Percentiles rank a stretch among this genome's conserved stretches.
phyloP scores from a whole-genome alignment of 2,797 vertebrate genomes.

The Okamejei kenojei region DNA sequence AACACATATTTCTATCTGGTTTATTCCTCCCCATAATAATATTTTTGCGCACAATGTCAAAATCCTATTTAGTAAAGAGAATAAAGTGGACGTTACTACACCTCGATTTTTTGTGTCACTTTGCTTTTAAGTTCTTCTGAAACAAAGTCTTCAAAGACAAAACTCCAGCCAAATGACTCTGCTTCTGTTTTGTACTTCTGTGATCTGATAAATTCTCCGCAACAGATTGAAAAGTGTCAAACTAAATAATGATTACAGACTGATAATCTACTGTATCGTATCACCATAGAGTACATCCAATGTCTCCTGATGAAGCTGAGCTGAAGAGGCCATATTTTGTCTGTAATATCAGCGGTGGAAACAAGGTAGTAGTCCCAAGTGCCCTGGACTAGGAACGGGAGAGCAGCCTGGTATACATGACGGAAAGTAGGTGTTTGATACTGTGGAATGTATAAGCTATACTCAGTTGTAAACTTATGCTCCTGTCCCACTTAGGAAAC shows the following conservation, averaged over 20 bases:
- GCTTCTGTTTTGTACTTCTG: constrained; percentile 87
- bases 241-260: not conserved
- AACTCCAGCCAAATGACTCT: constrained; percentile 87
- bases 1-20: not conserved
- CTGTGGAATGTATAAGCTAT: not conserved
- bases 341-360: not conserved
- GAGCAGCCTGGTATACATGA: not conserved
- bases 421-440: not conserved
- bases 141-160: constrained; percentile 93
- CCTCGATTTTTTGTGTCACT: constrained; percentile 78
- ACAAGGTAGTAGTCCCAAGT: not conserved
- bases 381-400: not conserved
- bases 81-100: constrained; percentile 48
- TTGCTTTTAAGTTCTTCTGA: constrained; percentile 75
- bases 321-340: not conserved
- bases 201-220: constrained; percentile 80
- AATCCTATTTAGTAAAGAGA: not conserved
- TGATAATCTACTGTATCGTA: not conserved
- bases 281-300: not conserved
- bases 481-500: too few species aligned
- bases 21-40: not conserved
- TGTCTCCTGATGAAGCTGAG: not conserved
- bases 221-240: not conserved
- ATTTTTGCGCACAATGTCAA: not conserved
- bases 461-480: not conserved